Base-by-base conservation (phyloP, 1,140 invertebrate genomes). In the Drosophila pseudoananassae region DNA sequence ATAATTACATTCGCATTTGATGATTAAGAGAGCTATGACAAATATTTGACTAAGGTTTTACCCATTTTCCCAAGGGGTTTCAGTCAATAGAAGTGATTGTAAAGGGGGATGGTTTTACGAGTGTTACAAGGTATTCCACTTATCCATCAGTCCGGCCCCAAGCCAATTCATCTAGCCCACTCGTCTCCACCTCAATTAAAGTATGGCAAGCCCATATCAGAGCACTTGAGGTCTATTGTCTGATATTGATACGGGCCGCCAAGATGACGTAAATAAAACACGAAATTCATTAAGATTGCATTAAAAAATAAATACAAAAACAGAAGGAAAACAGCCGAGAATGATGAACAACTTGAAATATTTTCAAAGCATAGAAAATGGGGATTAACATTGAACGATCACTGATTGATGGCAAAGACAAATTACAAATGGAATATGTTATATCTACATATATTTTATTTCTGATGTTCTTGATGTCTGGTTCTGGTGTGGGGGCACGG, bases 201-300 rank as follows among this genome's bases (percentile, higher is more conserved):
- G 60, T 29, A 51, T 10, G 20, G 10, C 9, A 15, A 14, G 50
- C 40, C 63, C 65, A 47, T 69, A 69, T 69, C 65, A 55, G 50
- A 49, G 33, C 69, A 56, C 46, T 73, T 36, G 50, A 61, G 25
- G 50, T 8, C 50, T 55, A 74, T 74, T 51, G 25, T 29, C 71
- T 74, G 71, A 73, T 73, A 73, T 73, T 31, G 70, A 72, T 71
- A 61, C 9, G 63, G 17, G 40, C 45, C 46, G 4, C 50, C 31
- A 47, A 74, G 59, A 74, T 74, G 71, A 74, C 71, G 71, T 71
- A 74, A 65, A 57, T 74, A 50, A 72, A 46, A 73, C 68, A 72
- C 45, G 46, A 65, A 73, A 75, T 65, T 74, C 59, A 74, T 74
- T 74, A 65, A 74, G 59, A 61, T 61, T 54, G 68, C 47, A 52